phyloP scores from a whole-genome alignment of 2,113 vertebrate genomes.

The Chunga burmeisteri region DNA sequence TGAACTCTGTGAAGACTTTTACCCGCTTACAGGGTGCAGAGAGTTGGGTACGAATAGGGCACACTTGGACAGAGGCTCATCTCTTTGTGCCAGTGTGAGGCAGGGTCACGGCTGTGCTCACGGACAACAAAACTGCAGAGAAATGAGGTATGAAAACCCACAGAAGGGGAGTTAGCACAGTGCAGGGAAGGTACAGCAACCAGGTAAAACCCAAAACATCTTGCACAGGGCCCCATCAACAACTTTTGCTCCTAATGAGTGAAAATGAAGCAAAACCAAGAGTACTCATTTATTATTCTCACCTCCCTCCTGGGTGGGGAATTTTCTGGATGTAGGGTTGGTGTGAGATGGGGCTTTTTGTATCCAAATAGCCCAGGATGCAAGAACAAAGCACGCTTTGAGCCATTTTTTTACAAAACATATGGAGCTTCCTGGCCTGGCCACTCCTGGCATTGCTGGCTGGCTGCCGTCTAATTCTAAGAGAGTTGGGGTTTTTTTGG shows the following conservation, averaged over 20 bases:
- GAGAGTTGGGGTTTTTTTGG: not conserved
- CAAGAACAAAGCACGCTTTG: not conserved
- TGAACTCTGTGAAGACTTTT: not conserved
- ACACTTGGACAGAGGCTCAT: not conserved
- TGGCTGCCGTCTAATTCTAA: not conserved
- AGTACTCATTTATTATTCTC: not conserved
- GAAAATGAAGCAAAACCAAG: not conserved
- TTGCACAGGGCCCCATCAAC: not conserved
- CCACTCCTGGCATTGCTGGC: not conserved
- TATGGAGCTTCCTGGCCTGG: not conserved
- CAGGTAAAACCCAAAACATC: not conserved
- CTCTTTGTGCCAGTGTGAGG: not conserved
- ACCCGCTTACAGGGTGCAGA: not conserved
- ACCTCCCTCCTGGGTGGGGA: not conserved
- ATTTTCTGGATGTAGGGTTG: not conserved
- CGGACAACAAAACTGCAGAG: not conserved
- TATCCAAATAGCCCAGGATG: not conserved
- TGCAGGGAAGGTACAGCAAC: not conserved
- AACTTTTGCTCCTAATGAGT: not conserved
- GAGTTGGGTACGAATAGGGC: not conserved
- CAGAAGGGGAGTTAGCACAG: accelerated
- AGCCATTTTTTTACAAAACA: not conserved
- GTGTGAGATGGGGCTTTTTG: not conserved
- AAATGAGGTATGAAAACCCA: not conserved
- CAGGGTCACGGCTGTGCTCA: not conserved